A percentile compares a stretch with the other conserved stretches of the same genome.
Evolutionary conservation across 2,797 vertebrate genomes (phyloP).

Genomic region (Brachyrhaphis roseni): DNA sequence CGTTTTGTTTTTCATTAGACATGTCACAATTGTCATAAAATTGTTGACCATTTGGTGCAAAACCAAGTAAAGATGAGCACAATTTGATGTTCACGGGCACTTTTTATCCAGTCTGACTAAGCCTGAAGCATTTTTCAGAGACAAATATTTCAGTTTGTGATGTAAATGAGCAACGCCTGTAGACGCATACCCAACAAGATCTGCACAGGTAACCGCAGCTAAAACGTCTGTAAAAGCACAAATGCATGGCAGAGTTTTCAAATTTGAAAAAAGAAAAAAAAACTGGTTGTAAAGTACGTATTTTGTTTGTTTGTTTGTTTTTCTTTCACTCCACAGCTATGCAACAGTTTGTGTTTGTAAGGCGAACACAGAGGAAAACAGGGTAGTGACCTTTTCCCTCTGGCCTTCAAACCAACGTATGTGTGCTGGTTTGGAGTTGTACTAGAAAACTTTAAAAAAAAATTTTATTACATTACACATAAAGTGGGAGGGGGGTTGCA

Average conservation of each 20-base stretch:
- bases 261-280: not conserved
- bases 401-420: not conserved
- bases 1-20: not conserved
- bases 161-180: not conserved
- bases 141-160: not conserved
- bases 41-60: not conserved
- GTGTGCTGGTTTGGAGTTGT: not conserved
- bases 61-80: too few relatives aligned
- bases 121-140: not conserved
- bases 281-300: not conserved
- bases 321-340: not conserved
- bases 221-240: not conserved
- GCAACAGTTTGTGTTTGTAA: not conserved
- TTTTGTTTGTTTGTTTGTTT: too few relatives aligned
- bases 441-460: not conserved
- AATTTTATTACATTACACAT: not conserved
- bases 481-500: not conserved
- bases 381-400: not conserved
- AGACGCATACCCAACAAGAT: not conserved
- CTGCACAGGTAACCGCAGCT: not conserved
- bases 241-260: not conserved
- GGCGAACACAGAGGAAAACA: not conserved
- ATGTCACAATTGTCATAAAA: not conserved
- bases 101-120: not conserved
- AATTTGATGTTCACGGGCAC: not conserved